Conservation (phyloP, 2,797 vertebrate genomes). For the Mico argentatus region DNA sequence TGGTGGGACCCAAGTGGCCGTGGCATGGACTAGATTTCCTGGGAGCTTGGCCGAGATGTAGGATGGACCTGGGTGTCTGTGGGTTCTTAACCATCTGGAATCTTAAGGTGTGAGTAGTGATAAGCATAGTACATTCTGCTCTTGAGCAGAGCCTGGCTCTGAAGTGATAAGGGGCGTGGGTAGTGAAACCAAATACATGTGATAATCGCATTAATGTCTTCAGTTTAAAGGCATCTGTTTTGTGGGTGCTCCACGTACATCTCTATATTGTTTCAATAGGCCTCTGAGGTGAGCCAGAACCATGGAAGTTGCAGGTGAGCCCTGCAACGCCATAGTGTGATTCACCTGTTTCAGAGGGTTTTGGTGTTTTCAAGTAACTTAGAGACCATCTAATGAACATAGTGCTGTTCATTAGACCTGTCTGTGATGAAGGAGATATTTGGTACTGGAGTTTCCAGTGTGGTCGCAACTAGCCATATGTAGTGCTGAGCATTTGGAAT, state of each 20-base stretch:
- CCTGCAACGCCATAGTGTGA: not conserved
- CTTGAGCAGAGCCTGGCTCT: not conserved
- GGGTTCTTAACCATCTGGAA: not conserved
- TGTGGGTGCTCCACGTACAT: fast-evolving
- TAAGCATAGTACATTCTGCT: not conserved
- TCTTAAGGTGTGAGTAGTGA: not conserved
- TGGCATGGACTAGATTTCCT: not conserved
- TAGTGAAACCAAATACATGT: too few relatives aligned
- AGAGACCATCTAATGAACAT: too few relatives aligned
- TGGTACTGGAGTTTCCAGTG: fast-evolving
- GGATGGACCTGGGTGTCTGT: not conserved
- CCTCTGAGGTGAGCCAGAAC: not conserved
- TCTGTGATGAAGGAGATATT: not conserved
- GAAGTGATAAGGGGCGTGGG: not conserved
- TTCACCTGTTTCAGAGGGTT: not conserved
- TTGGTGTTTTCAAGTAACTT: not conserved
- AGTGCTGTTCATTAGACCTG: too few relatives aligned
- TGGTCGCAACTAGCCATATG: fast-evolving
- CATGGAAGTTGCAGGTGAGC: not conserved
- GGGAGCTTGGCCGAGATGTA: not conserved
- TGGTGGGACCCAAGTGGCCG: fast-evolving
- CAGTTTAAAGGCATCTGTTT: not conserved
- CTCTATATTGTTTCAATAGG: not conserved
- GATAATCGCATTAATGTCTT: not conserved
- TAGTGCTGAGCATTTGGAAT: not conserved